Evolutionary conservation across 2,888 invertebrate genomes (phyloP), one percentile per base, ranked within the genome.

Genomic region (Fragum sueziense): DNA sequence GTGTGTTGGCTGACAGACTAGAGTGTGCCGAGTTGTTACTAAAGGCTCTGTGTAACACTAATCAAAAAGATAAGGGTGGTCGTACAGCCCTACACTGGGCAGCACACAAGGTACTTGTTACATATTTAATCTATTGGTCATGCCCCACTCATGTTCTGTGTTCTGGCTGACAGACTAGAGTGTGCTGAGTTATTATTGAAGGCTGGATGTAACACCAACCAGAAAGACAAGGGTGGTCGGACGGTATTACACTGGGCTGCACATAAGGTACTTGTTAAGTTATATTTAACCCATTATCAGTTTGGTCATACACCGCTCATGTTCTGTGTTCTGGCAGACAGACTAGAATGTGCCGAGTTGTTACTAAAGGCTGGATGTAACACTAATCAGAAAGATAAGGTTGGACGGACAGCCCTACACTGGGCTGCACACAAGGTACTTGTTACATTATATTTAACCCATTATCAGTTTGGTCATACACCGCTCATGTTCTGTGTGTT

Each of bases 181-280:
- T 93, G 93, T 89, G 93, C 91, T 7, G 91, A 91, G 74, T 78
- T 92, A n/a, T 85, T 93, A 27, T 78, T 93, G 11, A 92, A 92
- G 82, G 90, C 91, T 25, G 91, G 92, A 4, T 89, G 91, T 61
- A 89, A 91, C 62, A 90, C 93, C 59, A 91, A 93, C 84, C 89
- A 90, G 79, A 88, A 88, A 79, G 93, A 93, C 77, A 90, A 89
- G 69, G 90, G 90, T 2, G 93, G 93, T 0, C 88, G 93, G 27
- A 92, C 93, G 11, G 92, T 93, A 4, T 86, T 93, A 4, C 93
- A 93, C 84, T 93, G 93, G 92, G 93, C 93, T 27, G 91, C 92
- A 22, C 91, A 92, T 78, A 93, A 93, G 89, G 93, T 92, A 79
- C 70, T 25, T 62, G 1, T 17, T n/a, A n/a, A n/a, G n/a, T n/a